Evolutionary conservation across 2,113 vertebrate species (phyloP), one percentile per base, ranked within the genome.

Genomic region (Meles meles): DNA sequence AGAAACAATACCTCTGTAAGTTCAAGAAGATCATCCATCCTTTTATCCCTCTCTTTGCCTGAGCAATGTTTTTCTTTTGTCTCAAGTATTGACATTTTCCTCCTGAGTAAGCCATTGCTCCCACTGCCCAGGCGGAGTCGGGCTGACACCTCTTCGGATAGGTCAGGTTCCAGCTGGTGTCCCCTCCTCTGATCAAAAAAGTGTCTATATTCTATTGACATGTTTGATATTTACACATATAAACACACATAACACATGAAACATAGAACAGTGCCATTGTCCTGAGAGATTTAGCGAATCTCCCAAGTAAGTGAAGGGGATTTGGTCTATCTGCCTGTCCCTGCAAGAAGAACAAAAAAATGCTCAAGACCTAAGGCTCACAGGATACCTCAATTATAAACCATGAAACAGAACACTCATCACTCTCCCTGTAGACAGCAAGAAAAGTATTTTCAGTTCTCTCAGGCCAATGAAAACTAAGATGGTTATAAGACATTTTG

Each of bases 141-240:
- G 85, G 98, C 98, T 3, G 99, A 99, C 8, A 99, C 99, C 96
- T 99, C 99, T 52, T 99, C 98, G 13, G 99, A 99, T 61, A 99
- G 98, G 94, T 99, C 99, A 94, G 99, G 95, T 49, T 99, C 99
- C 59, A 98, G 80, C 1, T 97, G 96, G 91, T 98, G 98, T 95
- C 98, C 97, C 72, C 88, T 90, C 52, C 84, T 98, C 98, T 99
- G 98, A 92, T 96, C 82, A 97, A 94, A 96, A 97, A 94, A 97
- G 72, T 88, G 81, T 49, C 90, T 79, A 84, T 39, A 77, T 88
- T 95, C 74, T 96, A 97, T 29, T 89, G 76, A 76, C 39, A 88
- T 94, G 63, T 76, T 97, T 95, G 23, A 94, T 55, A 63, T 23
- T 94, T 92, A 25, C 20, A 93, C 52, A 88, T 67, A 93, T 81